Evolutionary conservation across 2,113 vertebrate species (phyloP).

Genomic region (Nothoprocta pentlandii): DNA sequence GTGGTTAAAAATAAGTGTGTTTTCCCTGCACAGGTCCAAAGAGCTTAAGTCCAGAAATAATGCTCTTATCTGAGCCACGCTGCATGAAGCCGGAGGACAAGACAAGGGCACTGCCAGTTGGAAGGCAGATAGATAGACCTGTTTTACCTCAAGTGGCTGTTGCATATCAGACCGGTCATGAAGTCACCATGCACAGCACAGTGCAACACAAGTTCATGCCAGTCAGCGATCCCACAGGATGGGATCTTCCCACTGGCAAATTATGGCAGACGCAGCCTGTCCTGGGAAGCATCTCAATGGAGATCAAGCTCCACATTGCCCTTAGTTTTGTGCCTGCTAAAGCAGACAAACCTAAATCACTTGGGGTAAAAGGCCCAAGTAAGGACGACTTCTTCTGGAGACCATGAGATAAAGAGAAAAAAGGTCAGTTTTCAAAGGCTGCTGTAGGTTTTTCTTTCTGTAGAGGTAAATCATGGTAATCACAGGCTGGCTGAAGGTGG

Average conservation of each 20-base stretch:
- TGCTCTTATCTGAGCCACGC: constrained; percentile 32
- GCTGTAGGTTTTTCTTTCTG: neutral
- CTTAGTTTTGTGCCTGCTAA: neutral
- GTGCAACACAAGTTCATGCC: neutral
- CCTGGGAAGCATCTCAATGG: neutral
- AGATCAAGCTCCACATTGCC: neutral
- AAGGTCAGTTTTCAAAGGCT: neutral
- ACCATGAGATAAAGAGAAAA: neutral
- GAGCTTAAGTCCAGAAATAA: constrained; percentile 48
- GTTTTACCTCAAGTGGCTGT: constrained; percentile 56
- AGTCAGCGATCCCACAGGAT: neutral
- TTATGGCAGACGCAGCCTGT: neutral
- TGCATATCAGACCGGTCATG: constrained; percentile 39
- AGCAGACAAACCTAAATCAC: neutral
- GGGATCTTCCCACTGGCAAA: neutral
- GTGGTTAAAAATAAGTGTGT: constrained; percentile 60
- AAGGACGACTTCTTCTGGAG: neutral
- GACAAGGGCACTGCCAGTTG: constrained; percentile 50
- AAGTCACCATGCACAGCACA: constrained; percentile 30
- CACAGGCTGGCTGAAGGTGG: neutral
- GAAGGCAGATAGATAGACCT: constrained; percentile 19
- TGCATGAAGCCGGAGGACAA: constrained; percentile 52
- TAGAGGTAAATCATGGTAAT: neutral
- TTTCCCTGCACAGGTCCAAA: constrained; percentile 18
- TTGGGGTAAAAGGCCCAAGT: neutral